These are phyloP conservation scores for Micrastur ruficollis DNA, from an alignment of 2,797 vertebrate genomes.

Conservation along the genomic window DNA sequence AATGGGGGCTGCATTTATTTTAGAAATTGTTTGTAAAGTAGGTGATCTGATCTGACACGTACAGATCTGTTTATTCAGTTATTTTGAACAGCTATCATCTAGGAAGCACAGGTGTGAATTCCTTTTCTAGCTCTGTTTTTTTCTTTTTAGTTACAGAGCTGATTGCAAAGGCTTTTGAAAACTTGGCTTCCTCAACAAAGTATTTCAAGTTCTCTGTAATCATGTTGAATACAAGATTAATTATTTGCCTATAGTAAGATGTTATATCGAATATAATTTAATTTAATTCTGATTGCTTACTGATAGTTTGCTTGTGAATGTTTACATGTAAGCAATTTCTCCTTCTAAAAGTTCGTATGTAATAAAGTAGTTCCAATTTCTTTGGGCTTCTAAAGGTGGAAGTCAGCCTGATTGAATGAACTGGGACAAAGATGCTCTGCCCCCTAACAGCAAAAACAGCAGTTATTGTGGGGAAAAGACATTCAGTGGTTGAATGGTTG, in stretches of 20 bases:
- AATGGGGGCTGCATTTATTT: not conserved
- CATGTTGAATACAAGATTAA: not conserved
- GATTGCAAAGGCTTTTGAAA: conserved; percentile 39
- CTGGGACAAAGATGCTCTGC: not conserved
- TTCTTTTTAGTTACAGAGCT: not conserved
- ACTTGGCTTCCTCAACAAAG: not conserved
- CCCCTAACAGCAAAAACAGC: not conserved
- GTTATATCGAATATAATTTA: not conserved
- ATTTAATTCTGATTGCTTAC: not conserved
- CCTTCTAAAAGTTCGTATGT: not conserved
- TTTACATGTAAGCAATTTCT: not conserved
- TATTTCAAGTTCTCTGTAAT: conserved; percentile 1
- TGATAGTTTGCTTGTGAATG: not conserved
- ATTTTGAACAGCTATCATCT: not conserved
- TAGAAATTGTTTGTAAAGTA: not conserved
- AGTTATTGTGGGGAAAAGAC: not conserved
- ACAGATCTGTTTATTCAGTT: not conserved
- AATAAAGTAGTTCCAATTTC: not conserved
- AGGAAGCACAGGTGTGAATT: not conserved
- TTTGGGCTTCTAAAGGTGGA: not conserved
- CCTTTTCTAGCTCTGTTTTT: not conserved
- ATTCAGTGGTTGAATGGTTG: not conserved
- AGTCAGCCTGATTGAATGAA: not conserved
- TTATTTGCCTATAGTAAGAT: not conserved
- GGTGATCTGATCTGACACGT: not conserved